Evolutionary conservation across 1,140 invertebrate genomes (phyloP), one percentile per base, ranked within the genome.

Genomic region (Hyphantria cunea): DNA sequence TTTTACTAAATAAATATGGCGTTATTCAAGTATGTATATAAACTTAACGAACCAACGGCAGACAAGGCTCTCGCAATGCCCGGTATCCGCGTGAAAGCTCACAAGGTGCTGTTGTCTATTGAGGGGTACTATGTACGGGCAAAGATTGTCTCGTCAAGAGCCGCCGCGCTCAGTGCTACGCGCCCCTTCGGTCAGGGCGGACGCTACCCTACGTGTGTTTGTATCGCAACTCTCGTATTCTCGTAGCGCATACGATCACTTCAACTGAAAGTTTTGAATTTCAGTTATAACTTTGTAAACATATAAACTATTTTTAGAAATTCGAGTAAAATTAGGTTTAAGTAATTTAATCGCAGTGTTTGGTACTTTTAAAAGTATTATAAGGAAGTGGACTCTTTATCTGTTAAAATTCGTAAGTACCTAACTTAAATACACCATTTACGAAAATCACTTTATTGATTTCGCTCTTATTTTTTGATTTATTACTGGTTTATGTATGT

Each of bases 71-170:
- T 72, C 66, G 75, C 81, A 71, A 72, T 69, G 73, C 59, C 68
- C 63, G 73, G 81, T 83, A 78, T 80, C 71, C 81, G 82, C 80
- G 74, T 80, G 78, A 85, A 82, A 85, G 86, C 84, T 82, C 78
- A 84, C 82, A 80, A 86, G 82, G 86, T 83, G 78, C 72, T 78
- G 82, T 83, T 86, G 82, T 84, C 82, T 82, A 78, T 79, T 56
- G 78, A 85, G 83, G 74, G 76, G 72, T 68, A 78, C 76, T 76
- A 72, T 80, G 71, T 79, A 81, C 72, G 68, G 76, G 73, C 74
- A 87, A 88, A 89, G 83, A 87, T 87, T 87, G 86, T 82, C 83
- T 89, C 81, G 84, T 86, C 82, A 83, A 77, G 81, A 79, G 80
- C 69, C 59, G 59, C 64, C 47, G 68, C 59, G 78, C 78, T 86